Percentiles rank a stretch among this genome's conserved stretches.
Conservation (phyloP, 2,113 vertebrate genomes). For the Ibidorhyncha struthersii region DNA sequence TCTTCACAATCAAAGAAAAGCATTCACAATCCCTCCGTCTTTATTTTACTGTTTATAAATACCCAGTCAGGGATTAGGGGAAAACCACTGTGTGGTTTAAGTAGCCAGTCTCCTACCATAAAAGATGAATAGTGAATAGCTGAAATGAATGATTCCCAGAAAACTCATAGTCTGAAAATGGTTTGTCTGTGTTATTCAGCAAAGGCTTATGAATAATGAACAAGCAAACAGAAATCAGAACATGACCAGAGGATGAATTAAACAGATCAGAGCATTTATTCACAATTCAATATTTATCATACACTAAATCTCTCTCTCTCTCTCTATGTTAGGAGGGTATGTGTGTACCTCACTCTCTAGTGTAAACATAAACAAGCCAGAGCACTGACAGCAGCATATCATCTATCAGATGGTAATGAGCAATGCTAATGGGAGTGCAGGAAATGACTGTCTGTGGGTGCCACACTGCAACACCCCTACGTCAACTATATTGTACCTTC, state of each 20-base stretch:
- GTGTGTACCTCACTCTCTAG: neutral
- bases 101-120: constrained; percentile 31
- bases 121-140: constrained; percentile 67
- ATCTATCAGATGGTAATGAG: neutral
- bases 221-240: neutral
- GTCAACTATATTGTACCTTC: neutral
- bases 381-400: neutral
- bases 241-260: neutral
- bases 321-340: neutral
- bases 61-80: constrained; percentile 10
- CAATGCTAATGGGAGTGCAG: neutral
- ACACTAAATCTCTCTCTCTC: neutral
- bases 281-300: neutral
- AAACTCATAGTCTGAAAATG: constrained; percentile 14
- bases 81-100: constrained; percentile 48
- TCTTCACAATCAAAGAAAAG: constrained; percentile 31
- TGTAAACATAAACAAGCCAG: neutral
- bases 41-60: constrained; percentile 61
- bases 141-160: constrained; percentile 39
- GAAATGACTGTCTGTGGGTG: neutral
- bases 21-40: neutral
- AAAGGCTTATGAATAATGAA: constrained; percentile 4
- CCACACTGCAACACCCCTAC: neutral
- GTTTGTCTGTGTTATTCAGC: neutral
- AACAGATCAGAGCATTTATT: neutral